phyloP scores from a whole-genome alignment of 2,888 invertebrate genomes.

The Sisyra nigra region DNA sequence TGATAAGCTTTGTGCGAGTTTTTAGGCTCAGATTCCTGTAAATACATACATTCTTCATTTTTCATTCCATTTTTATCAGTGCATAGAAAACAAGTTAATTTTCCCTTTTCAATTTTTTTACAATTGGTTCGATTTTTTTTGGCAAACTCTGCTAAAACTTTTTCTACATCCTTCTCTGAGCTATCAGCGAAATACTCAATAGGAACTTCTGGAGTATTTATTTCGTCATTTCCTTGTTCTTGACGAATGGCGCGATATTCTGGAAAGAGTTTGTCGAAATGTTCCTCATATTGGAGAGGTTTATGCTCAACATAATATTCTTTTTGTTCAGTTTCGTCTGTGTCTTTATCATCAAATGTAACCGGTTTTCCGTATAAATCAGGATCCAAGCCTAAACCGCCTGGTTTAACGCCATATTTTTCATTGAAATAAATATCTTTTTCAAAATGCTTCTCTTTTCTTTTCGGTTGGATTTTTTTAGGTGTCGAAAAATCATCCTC shows the following conservation, averaged over 20 bases:
- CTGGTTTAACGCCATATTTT: slow-evolving; percentile 8
- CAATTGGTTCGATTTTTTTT: slow-evolving; percentile 56
- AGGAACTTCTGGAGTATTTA: slow-evolving; percentile 21
- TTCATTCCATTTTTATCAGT: slow-evolving; percentile 49
- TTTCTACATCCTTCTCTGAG: slow-evolving; percentile 48
- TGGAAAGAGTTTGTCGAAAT: slow-evolving; percentile 29
- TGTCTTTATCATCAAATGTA: slow-evolving; percentile 10
- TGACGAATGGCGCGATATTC: slow-evolving; percentile 21
- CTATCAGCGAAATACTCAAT: slow-evolving; percentile 36
- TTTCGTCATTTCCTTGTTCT: slow-evolving; percentile 23
- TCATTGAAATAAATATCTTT: slow-evolving; percentile 15
- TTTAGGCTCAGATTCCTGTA: slow-evolving; percentile 49
- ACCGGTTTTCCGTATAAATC: slow-evolving; percentile 14
- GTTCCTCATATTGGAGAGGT: slow-evolving; percentile 23
- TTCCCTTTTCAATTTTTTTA: slow-evolving; percentile 51
- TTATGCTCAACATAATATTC: slow-evolving; percentile 9
- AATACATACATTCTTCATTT: slow-evolving; percentile 66
- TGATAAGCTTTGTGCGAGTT: slow-evolving; percentile 48
- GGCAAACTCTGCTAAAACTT: slow-evolving; percentile 54
- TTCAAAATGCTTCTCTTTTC: slow-evolving; percentile 18
- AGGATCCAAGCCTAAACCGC: slow-evolving; percentile 13
- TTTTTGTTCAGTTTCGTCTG: slow-evolving; percentile 10
- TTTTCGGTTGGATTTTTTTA: slow-evolving; percentile 17
- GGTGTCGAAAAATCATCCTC: slow-evolving; percentile 1
- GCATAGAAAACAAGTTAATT: slow-evolving; percentile 64